A percentile compares a stretch with the other conserved stretches of the same genome.
Conservation (phyloP, 2,888 invertebrate species). For the Spisula subtruncata region DNA sequence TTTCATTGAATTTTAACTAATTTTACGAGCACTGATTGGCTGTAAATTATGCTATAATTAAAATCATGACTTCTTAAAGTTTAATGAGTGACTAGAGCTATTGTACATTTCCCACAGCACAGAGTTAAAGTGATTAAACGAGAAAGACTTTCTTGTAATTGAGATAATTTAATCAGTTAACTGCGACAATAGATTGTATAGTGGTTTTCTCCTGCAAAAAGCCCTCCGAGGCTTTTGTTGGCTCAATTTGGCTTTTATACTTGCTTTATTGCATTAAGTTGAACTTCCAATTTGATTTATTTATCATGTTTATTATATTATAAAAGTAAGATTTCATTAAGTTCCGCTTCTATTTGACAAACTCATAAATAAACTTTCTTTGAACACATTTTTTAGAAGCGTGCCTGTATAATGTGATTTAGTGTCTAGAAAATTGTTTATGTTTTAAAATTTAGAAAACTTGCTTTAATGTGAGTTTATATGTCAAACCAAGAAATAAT, state of each 20-base stretch:
- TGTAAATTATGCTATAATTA: slow-evolving; percentile 43
- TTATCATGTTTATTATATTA: background rate
- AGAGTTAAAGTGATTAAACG: slow-evolving; percentile 53
- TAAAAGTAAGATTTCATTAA: background rate
- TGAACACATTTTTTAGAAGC: background rate
- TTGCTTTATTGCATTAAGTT: background rate
- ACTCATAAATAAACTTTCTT: background rate
- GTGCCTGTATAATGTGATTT: too few relatives aligned
- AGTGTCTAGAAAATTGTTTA: too few relatives aligned
- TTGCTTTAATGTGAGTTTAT: background rate
- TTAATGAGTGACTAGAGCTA: slow-evolving; percentile 46
- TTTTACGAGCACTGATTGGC: slow-evolving; percentile 34
- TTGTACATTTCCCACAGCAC: slow-evolving; percentile 50
- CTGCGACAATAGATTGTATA: background rate
- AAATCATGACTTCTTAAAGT: slow-evolving; percentile 41
- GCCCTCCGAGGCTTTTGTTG: background rate
- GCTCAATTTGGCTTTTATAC: slow-evolving; percentile 4
- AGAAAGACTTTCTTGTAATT: slow-evolving; percentile 25
- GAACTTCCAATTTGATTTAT: background rate
- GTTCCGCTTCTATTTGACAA: background rate
- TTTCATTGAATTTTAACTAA: slow-evolving; percentile 31
- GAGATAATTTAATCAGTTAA: slow-evolving; percentile 21
- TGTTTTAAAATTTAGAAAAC: background rate
- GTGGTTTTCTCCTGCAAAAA: background rate
- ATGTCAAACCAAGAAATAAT: background rate